A percentile compares a stretch with the other conserved stretches of the same genome.
These are phyloP conservation scores for Microctenopoma steveboyesi DNA, from an alignment of 2,797 vertebrate species.

Conservation along the genomic window DNA sequence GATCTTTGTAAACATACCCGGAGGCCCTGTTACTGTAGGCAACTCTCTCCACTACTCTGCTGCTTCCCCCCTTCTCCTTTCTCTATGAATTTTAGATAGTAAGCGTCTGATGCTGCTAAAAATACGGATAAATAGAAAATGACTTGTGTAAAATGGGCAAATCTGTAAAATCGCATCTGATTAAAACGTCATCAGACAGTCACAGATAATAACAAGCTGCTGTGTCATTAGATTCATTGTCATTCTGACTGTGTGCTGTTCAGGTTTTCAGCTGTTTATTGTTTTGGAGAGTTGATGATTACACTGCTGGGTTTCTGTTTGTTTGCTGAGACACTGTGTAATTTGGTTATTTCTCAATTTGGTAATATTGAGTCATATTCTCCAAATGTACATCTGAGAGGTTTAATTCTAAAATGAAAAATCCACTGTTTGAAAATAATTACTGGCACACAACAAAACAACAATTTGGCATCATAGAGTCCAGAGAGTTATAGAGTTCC, in stretches of 20 bases:
- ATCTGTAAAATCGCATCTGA: conserved; percentile 11
- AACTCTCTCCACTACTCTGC: background rate
- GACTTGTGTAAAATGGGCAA: background rate
- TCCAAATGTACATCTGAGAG: background rate
- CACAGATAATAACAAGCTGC: background rate
- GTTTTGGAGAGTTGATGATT: conserved; percentile 17
- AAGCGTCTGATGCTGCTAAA: background rate
- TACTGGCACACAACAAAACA: background rate
- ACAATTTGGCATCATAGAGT: background rate
- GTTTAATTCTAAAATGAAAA: conserved; percentile 7
- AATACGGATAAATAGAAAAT: background rate
- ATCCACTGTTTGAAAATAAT: background rate
- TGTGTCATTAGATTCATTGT: conserved; percentile 6
- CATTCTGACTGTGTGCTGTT: conserved; percentile 1
- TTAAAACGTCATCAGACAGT: conserved; percentile 12
- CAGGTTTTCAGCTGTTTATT: conserved; percentile 2
- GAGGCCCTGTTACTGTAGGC: conserved; percentile 4
- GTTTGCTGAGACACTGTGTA: conserved; percentile 10
- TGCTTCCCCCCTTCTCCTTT: background rate
- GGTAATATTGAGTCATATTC: conserved; percentile 18
- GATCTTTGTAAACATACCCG: background rate
- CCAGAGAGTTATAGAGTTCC: too few relatives aligned
- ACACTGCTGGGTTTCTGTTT: conserved; percentile 17
- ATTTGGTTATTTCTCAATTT: conserved; percentile 16
- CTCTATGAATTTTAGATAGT: background rate